Percentiles rank a stretch among this genome's conserved stretches.
Conservation (phyloP, 2,113 vertebrate genomes). For the Calypte anna region DNA sequence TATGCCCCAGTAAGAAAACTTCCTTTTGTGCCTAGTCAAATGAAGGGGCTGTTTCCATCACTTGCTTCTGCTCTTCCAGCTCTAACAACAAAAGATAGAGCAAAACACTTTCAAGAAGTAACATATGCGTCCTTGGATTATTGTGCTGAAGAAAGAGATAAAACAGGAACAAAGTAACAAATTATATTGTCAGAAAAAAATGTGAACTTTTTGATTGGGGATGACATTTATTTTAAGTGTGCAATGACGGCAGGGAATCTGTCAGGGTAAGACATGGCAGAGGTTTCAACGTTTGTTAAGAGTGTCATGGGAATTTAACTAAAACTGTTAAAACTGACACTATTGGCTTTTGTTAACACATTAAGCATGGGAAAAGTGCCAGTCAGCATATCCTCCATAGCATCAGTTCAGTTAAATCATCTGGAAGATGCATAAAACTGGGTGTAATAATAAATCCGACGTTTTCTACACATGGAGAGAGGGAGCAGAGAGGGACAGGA, state of each 20-base stretch:
- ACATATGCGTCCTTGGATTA: not conserved
- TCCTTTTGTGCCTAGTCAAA: not conserved
- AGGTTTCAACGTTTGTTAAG: slow-evolving; percentile 87
- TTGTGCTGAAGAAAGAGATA: slow-evolving; percentile 69
- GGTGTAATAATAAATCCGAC: slow-evolving; percentile 71
- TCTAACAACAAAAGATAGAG: slow-evolving; percentile 46
- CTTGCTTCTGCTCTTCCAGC: not conserved
- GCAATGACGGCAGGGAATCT: slow-evolving; percentile 84
- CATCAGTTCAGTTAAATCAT: slow-evolving; percentile 83
- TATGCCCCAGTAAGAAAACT: not conserved
- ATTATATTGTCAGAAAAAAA: slow-evolving; percentile 86
- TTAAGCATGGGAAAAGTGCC: slow-evolving; percentile 92
- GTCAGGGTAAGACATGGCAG: slow-evolving; percentile 90
- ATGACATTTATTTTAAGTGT: slow-evolving; percentile 89
- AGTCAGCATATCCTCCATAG: slow-evolving; percentile 89
- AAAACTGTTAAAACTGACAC: slow-evolving; percentile 91
- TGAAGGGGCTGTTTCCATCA: not conserved
- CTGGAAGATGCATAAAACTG: slow-evolving; percentile 82
- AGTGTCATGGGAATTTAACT: slow-evolving; percentile 88
- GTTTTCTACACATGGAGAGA: slow-evolving; percentile 62
- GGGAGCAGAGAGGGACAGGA: slow-evolving; percentile 47
- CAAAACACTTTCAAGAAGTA: slow-evolving; percentile 46
- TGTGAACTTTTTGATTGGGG: slow-evolving; percentile 85
- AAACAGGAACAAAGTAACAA: slow-evolving; percentile 83
- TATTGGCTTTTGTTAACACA: slow-evolving; percentile 93